A percentile compares a stretch with the other conserved stretches of the same genome.
Evolutionary conservation across 1,140 invertebrate species (phyloP).

Genomic region (Chironomus tepperi): DNA sequence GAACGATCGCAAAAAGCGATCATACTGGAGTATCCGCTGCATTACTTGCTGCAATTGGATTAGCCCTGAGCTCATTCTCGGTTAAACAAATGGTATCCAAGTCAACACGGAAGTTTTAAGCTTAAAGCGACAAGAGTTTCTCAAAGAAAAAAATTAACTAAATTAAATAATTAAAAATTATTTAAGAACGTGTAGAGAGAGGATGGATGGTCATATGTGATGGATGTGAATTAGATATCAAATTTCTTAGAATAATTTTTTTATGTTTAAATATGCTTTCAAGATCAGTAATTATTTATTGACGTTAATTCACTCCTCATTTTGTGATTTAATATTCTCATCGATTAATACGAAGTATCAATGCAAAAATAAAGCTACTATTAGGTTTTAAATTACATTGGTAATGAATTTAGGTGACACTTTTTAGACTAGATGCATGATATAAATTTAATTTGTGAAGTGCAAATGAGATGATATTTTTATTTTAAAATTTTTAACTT

Average conservation of each 20-base stretch:
- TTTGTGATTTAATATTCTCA: too few species aligned
- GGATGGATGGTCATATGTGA: not conserved
- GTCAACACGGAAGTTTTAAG: not conserved
- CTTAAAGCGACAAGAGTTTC: not conserved
- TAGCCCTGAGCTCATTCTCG: not conserved
- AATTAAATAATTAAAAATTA: too few species aligned
- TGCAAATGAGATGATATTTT: too few species aligned
- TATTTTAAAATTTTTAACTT: too few species aligned
- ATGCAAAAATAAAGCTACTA: too few species aligned
- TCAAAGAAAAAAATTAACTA: not conserved
- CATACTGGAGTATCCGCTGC: not conserved
- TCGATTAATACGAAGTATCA: too few species aligned
- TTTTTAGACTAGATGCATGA: too few species aligned
- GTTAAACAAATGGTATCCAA: not conserved
- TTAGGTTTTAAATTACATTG: too few species aligned
- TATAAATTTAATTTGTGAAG: too few species aligned
- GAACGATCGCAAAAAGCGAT: not conserved
- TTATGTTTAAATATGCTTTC: not conserved
- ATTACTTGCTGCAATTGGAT: not conserved
- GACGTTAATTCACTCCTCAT: not conserved
- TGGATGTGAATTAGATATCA: not conserved
- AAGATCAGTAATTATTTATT: not conserved
- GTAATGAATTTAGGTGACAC: too few species aligned
- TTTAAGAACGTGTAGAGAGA: not conserved
- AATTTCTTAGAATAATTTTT: not conserved